Evolutionary conservation across 2,888 invertebrate species (phyloP), one percentile per base, ranked within the genome.

Genomic region (Shargacucullia verbasci): DNA sequence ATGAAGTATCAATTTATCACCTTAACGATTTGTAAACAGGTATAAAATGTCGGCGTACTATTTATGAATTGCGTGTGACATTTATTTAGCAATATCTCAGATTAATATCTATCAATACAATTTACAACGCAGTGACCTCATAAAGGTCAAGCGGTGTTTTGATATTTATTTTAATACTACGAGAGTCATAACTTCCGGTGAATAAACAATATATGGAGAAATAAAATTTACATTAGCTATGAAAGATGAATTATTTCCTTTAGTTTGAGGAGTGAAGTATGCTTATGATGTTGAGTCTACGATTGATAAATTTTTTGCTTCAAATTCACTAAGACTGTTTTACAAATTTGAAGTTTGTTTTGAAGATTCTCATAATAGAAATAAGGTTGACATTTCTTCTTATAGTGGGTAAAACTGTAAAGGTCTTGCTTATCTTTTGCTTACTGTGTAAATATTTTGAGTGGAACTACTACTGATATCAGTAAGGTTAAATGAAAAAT

Each of bases 151-250:
- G 40, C 47, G n/a, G 33, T 11, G 15, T 49, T 49, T 38, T 4
- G 35, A 45, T 69, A 47, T 59, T 55, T 55, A 65, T 55, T 59
- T 63, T 27, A 55, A 41, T 52, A 48, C 14, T 46, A 33, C 27
- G 10, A 29, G 31, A 62, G 43, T 52, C 56, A 53, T 54, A 59
- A 60, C 74, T 66, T 70, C 50, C 74, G 57, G 34, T 43, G 43
- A 20, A 38, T 25, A 1, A 45, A 61, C 37, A 34, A 37, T 15
- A 12, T 35, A 35, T 39, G 13, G 34, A 40, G 12, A 35, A 60
- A 59, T 52, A 48, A 33, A 58, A 74, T 58, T 27, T 63, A 47
- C 59, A 59, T 63, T 53, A 39, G 11, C 20, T 58, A 59, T 70
- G 33, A 40, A 52, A 59, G 47, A 61, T 46, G n/a, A 43, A 61